These are phyloP conservation scores for Coptotermes formosanus DNA, from an alignment of 1,140 invertebrate genomes.

Conservation along the genomic window DNA sequence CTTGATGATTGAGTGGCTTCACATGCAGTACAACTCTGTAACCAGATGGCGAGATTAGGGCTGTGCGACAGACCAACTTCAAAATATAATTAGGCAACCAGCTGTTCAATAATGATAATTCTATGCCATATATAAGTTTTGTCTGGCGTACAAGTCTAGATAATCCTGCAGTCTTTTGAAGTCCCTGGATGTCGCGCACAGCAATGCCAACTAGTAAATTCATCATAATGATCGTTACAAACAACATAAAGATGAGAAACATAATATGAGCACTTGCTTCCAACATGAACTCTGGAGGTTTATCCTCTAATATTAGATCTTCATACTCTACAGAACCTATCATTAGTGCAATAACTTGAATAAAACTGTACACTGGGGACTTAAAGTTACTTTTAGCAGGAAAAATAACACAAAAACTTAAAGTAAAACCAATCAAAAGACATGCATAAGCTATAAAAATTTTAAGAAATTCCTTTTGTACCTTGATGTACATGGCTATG, in stretches of 20 bases:
- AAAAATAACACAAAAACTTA: constrained; percentile 84
- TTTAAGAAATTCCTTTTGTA: constrained; percentile 81
- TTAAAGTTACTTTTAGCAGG: constrained; percentile 74
- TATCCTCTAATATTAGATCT: constrained; percentile 59
- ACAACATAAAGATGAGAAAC: constrained; percentile 70
- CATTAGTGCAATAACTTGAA: constrained; percentile 87
- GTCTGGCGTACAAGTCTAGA: constrained; percentile 74
- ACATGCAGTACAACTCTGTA: constrained; percentile 75
- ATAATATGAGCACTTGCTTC: constrained; percentile 71
- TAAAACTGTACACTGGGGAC: constrained; percentile 73
- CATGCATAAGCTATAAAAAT: constrained; percentile 79
- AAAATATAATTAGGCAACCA: constrained; percentile 65
- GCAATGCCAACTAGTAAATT: constrained; percentile 78
- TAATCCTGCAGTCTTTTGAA: constrained; percentile 72
- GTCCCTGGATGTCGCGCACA: constrained; percentile 74
- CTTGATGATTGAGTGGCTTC: constrained; percentile 74
- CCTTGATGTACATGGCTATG: constrained; percentile 82
- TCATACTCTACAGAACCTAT: constrained; percentile 78
- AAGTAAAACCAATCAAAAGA: constrained; percentile 79
- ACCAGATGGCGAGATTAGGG: constrained; percentile 71
- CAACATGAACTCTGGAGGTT: constrained; percentile 58
- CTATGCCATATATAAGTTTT: constrained; percentile 72
- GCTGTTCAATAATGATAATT: constrained; percentile 66
- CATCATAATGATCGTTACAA: constrained; percentile 80
- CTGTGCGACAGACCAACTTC: constrained; percentile 69